Evolutionary conservation across 2,797 vertebrate genomes (phyloP).

Genomic region (Pseudocheirus occidentalis): DNA sequence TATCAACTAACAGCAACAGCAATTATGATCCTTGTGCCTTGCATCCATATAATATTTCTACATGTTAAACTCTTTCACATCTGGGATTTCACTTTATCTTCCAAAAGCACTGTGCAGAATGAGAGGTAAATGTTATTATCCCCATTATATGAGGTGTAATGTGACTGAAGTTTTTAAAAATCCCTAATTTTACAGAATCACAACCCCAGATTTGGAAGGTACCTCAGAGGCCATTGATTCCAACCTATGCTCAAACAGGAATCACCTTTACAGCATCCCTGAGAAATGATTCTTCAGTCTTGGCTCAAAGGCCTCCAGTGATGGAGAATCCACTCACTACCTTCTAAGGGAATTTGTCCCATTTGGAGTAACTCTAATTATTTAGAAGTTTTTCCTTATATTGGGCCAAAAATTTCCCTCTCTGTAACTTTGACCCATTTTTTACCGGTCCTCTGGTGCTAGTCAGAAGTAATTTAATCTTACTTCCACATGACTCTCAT

Average conservation of each 20-base stretch:
- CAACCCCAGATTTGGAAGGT: neutral
- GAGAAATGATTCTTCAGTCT: neutral
- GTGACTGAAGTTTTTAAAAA: neutral
- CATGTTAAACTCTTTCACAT: neutral
- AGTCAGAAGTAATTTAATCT: neutral
- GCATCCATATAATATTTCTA: neutral
- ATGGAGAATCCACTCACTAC: neutral
- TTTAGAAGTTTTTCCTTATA: neutral
- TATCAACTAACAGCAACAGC: neutral
- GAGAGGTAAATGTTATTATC: slow-evolving; percentile 19
- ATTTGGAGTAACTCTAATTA: neutral
- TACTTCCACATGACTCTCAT: neutral
- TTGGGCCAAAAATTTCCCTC: neutral
- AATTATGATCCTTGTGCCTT: neutral
- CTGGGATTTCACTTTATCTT: neutral
- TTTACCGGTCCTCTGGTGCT: neutral
- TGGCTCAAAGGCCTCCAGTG: neutral
- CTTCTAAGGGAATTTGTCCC: neutral
- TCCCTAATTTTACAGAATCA: neutral
- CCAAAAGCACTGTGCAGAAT: neutral
- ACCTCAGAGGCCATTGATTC: neutral
- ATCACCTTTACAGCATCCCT: neutral
- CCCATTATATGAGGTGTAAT: neutral
- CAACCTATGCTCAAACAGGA: neutral
- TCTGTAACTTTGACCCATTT: neutral